Evolutionary conservation across 2,113 vertebrate species (phyloP).

Genomic region (Sylvilagus bachmani): DNA sequence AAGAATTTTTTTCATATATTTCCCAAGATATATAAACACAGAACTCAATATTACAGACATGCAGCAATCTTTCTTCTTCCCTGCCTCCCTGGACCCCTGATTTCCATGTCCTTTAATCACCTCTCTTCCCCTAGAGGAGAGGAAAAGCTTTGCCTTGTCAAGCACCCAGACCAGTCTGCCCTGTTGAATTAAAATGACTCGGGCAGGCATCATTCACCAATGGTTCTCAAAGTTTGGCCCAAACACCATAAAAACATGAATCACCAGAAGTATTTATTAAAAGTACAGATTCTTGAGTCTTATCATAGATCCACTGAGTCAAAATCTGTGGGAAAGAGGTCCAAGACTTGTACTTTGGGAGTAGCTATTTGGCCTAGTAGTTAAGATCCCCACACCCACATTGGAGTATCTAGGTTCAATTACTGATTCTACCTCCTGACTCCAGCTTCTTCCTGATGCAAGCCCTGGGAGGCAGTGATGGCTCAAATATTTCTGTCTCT

Average conservation of each 20-base stretch:
- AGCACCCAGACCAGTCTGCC: neutral
- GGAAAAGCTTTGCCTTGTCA: neutral
- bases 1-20: neutral
- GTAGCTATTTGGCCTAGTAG: too few species aligned
- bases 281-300: neutral
- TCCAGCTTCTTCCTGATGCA: too few species aligned
- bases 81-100: too few species aligned
- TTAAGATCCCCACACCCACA: too few species aligned
- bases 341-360: neutral
- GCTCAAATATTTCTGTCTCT: too few species aligned
- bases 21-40: neutral
- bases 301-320: neutral
- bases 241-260: neutral
- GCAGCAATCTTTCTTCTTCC: neutral
- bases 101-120: neutral
- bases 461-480: too few species aligned
- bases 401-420: too few species aligned
- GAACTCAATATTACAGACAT: neutral
- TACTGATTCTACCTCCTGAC: too few species aligned
- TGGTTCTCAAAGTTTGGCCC: neutral
- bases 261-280: neutral
- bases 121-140: neutral
- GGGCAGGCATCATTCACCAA: neutral
- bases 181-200: neutral
- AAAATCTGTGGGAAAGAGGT: constrained; percentile 1